Percentiles rank a stretch among this genome's conserved stretches.
Conservation (phyloP, 2,888 invertebrate genomes). For the Drosophila incognita region DNA sequence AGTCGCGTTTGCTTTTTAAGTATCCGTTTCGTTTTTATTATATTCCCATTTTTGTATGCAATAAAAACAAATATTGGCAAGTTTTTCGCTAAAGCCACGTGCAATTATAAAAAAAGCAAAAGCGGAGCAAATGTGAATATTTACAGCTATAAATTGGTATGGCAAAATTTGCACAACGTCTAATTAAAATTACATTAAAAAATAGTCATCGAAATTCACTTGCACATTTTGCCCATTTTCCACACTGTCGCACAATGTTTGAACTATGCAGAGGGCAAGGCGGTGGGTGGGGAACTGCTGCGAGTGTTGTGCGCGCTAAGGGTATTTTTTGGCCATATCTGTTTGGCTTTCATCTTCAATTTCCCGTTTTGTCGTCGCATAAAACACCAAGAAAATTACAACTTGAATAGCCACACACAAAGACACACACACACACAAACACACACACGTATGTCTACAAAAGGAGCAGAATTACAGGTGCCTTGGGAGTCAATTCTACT, state of each 20-base stretch:
- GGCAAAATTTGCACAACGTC: slow-evolving; percentile 6
- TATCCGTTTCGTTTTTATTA: slow-evolving; percentile 50
- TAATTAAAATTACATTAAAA: slow-evolving; percentile 21
- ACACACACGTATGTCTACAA: slow-evolving; percentile 11
- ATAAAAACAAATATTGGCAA: slow-evolving; percentile 27
- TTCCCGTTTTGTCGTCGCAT: slow-evolving; percentile 71
- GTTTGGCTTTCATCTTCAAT: slow-evolving; percentile 75
- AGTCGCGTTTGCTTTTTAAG: slow-evolving; percentile 35
- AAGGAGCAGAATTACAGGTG: slow-evolving; percentile 38
- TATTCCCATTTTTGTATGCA: slow-evolving; percentile 18
- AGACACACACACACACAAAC: slow-evolving; percentile 14
- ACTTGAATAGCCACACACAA: slow-evolving; percentile 72
- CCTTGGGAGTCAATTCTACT: slow-evolving; percentile 50
- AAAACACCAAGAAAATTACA: slow-evolving; percentile 74
- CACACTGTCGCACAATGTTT: slow-evolving; percentile 52
- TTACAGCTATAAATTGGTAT: slow-evolving; percentile 28
- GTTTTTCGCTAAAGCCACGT: slow-evolving; percentile 46
- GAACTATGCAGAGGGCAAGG: too few relatives aligned
- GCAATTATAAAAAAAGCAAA: slow-evolving; percentile 35
- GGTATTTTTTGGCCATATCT: slow-evolving; percentile 67
- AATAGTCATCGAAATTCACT: slow-evolving; percentile 54
- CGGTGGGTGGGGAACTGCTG: neutral
- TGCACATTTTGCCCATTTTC: slow-evolving; percentile 76
- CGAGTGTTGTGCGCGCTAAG: slow-evolving; percentile 37
- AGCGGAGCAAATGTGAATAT: slow-evolving; percentile 1